phyloP scores from a whole-genome alignment of 2,113 vertebrate species.

The Etheostoma cragini region DNA sequence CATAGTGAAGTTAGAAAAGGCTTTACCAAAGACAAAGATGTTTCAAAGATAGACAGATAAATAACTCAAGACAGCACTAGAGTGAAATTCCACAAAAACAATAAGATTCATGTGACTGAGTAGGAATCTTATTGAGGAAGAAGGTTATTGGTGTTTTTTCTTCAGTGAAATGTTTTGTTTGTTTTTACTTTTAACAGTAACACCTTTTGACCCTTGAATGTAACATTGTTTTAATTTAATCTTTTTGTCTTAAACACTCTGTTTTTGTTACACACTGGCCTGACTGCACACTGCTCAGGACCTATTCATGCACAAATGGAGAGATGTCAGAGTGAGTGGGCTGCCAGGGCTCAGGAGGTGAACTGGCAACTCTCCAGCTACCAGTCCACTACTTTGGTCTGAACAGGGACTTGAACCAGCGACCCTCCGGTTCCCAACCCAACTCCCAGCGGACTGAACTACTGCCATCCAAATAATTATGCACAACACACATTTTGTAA shows the following conservation, averaged over 20 bases:
- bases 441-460: too few species aligned
- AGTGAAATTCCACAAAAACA: neutral
- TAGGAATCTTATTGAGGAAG: constrained; percentile 5
- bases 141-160: neutral
- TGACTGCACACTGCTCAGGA: too few species aligned
- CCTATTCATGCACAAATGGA: too few species aligned
- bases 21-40: constrained; percentile 15
- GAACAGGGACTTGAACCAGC: too few species aligned
- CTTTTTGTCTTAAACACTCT: too few species aligned
- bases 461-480: neutral
- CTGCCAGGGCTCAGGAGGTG: too few species aligned
- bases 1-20: neutral
- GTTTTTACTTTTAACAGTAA: neutral
- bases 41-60: neutral
- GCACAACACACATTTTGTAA: neutral
- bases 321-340: too few species aligned
- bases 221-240: neutral
- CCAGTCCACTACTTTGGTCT: too few species aligned
- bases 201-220: constrained; percentile 18
- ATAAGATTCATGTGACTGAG: neutral
- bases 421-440: too few species aligned
- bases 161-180: constrained; percentile 9
- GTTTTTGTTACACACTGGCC: too few species aligned
- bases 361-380: too few species aligned
- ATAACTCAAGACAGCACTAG: constrained; percentile 26